A percentile compares a stretch with the other conserved stretches of the same genome.
These are phyloP conservation scores for Tenualosa ilisha DNA, from an alignment of 2,797 vertebrate species.

Conservation along the genomic window DNA sequence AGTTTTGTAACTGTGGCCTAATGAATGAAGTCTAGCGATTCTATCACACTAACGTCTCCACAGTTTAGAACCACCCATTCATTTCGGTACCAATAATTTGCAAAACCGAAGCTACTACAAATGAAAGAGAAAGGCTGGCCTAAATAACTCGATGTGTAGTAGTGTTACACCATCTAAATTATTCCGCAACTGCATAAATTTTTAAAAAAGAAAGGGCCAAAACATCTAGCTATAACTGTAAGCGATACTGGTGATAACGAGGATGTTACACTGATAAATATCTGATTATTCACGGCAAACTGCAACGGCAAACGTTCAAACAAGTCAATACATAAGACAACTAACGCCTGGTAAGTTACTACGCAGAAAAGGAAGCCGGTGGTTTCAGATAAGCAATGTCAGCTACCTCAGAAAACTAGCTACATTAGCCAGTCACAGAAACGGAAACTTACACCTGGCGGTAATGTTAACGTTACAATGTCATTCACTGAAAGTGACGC, in stretches of 20 bases:
- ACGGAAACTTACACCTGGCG: slow-evolving; percentile 8
- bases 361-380: neutral
- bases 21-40: neutral
- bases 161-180: neutral
- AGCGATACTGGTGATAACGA: neutral
- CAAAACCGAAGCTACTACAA: neutral
- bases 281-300: neutral
- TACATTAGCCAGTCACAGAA: neutral
- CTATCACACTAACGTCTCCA: neutral
- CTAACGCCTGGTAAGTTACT: neutral
- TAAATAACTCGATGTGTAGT: neutral
- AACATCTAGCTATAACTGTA: neutral
- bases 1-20: too few species aligned
- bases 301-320: neutral
- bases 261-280: neutral
- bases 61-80: neutral
- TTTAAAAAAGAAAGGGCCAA: neutral
- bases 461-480: neutral
- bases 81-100: neutral
- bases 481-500: slow-evolving; percentile 13
- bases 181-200: neutral
- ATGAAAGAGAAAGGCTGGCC: neutral
- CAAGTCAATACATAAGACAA: neutral
- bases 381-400: neutral
- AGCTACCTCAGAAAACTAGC: slow-evolving; percentile 4